A percentile compares a stretch with the other conserved stretches of the same genome.
Conservation (phyloP, 2,888 invertebrate genomes). For the Neoscelio sp. region DNA sequence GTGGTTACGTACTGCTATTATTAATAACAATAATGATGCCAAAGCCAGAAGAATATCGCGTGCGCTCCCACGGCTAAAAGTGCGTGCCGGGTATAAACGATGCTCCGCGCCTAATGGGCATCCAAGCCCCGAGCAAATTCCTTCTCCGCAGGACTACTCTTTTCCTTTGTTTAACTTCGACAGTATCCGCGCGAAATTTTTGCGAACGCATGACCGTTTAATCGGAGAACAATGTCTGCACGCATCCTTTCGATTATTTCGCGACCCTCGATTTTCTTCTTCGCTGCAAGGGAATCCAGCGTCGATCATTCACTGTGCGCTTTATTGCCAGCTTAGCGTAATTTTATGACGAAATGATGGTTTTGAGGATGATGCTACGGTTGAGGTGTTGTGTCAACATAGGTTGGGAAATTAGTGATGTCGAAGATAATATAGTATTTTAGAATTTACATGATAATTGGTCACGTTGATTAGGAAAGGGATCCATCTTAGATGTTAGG, state of each 20-base stretch:
- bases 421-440: too few species aligned
- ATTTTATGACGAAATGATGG: conserved; percentile 11
- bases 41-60: conserved; percentile 78
- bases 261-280: neutral
- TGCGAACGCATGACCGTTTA: conserved; percentile 9
- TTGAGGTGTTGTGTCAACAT: conserved; percentile 24
- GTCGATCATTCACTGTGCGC: too few species aligned
- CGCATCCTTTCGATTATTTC: neutral
- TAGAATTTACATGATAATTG: too few species aligned
- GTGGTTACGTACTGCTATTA: conserved; percentile 81
- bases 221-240: conserved; percentile 15
- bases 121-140: conserved; percentile 81
- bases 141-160: conserved; percentile 70
- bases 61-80: conserved; percentile 83
- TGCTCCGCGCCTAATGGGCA: conserved; percentile 81
- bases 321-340: neutral
- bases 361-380: neutral
- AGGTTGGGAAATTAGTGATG: too few species aligned
- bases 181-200: conserved; percentile 54
- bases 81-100: conserved; percentile 81
- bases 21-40: conserved; percentile 81
- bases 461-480: too few species aligned
- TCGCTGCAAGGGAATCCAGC: too few species aligned
- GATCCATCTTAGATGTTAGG: too few species aligned
- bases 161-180: conserved; percentile 65